These are phyloP conservation scores for Drosophila austrosaltans DNA, from an alignment of 2,888 invertebrate species.

Conservation along the genomic window DNA sequence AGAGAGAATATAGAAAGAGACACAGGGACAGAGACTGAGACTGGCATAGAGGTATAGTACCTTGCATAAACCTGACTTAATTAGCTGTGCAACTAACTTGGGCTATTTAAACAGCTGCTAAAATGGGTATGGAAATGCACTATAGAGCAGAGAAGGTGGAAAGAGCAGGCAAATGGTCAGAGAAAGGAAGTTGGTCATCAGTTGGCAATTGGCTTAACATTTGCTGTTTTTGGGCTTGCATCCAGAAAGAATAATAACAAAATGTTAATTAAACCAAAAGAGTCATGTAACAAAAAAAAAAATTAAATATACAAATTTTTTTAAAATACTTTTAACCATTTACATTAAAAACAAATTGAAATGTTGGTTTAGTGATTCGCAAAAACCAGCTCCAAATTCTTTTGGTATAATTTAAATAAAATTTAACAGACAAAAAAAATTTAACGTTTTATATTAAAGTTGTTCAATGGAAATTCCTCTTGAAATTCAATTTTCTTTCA, in stretches of 20 bases:
- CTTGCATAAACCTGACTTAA: conserved; percentile 78
- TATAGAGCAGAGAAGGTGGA: conserved; percentile 2
- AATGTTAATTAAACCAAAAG: conserved; percentile 8
- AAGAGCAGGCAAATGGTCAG: conserved; percentile 3
- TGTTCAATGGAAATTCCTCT: too few species aligned
- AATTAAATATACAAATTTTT: not conserved
- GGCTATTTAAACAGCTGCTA: conserved; percentile 71
- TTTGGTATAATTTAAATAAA: too few species aligned
- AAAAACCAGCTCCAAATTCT: too few species aligned
- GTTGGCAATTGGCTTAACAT: conserved; percentile 19
- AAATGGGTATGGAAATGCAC: conserved; percentile 31
- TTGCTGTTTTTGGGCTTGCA: conserved; percentile 8
- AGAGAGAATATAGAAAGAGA: conserved; percentile 36
- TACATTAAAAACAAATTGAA: not conserved
- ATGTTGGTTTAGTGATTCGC: not conserved
- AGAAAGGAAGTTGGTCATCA: conserved; percentile 4
- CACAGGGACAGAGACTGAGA: conserved; percentile 1
- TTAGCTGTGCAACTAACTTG: conserved; percentile 77
- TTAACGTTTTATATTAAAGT: too few species aligned
- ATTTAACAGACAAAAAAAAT: too few species aligned
- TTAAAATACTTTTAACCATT: not conserved
- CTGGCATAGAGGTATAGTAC: not conserved
- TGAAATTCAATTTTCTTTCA: too few species aligned
- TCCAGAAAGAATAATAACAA: conserved; percentile 7
- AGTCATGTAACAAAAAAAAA: not conserved